Conservation (phyloP, 2,113 vertebrate genomes). For the Perca flavescens region DNA sequence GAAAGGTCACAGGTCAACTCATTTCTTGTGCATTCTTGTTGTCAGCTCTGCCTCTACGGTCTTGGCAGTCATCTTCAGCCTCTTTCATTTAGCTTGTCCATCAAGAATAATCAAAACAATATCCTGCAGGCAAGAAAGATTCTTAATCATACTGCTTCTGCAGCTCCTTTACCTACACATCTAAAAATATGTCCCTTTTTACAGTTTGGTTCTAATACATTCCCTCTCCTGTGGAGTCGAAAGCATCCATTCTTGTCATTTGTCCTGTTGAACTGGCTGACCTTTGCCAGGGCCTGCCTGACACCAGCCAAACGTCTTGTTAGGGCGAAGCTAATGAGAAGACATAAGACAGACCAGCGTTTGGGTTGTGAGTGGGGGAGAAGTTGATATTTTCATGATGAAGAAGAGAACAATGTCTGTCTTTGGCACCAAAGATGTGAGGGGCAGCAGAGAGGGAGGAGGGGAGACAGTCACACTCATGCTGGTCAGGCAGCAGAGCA, state of each 20-base stretch:
- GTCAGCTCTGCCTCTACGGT: background rate
- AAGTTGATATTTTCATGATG: constrained; percentile 53
- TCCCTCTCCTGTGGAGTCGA: constrained; percentile 11
- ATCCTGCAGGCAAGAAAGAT: background rate
- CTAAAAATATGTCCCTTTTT: background rate
- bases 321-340: constrained; percentile 47
- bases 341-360: constrained; percentile 1
- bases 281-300: constrained; percentile 39
- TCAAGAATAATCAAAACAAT: background rate
- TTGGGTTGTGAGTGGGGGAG: constrained; percentile 6
- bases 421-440: constrained; percentile 61
- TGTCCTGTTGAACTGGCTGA: constrained; percentile 37
- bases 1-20: constrained; percentile 47
- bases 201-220: background rate
- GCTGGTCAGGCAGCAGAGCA: constrained; percentile 46
- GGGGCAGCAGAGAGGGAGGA: constrained; percentile 24
- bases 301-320: constrained; percentile 35
- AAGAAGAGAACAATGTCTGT: constrained; percentile 55
- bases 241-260: constrained; percentile 25
- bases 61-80: background rate
- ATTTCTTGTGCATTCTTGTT: constrained; percentile 10
- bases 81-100: background rate
- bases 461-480: constrained; percentile 46
- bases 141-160: background rate
- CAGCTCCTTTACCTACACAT: background rate